These are phyloP conservation scores for Ciconia boyciana DNA, from an alignment of 2,113 vertebrate genomes.

Conservation along the genomic window DNA sequence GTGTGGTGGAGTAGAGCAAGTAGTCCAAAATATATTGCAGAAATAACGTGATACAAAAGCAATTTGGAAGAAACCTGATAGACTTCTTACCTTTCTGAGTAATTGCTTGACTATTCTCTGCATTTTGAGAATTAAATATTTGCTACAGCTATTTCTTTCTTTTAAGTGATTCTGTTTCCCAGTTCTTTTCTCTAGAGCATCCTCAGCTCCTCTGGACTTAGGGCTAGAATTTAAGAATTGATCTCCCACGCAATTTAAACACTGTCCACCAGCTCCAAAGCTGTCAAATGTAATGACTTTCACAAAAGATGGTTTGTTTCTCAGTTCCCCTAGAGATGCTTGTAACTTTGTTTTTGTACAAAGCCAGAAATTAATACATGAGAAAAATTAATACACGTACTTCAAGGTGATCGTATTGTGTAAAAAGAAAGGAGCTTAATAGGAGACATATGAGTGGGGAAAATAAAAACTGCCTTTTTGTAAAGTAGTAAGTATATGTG, in stretches of 20 bases:
- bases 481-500: background rate
- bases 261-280: background rate
- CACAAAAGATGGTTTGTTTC: background rate
- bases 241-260: background rate
- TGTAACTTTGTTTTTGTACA: background rate
- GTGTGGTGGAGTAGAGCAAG: background rate
- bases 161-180: background rate
- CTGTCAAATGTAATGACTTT: background rate
- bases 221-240: background rate
- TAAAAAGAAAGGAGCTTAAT: background rate
- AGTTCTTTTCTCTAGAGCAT: background rate
- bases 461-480: background rate
- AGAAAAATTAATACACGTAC: accelerated
- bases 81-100: background rate
- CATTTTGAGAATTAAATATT: background rate
- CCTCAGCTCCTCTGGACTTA: background rate
- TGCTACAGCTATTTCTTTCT: background rate
- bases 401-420: background rate
- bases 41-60: background rate
- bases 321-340: background rate
- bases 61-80: background rate
- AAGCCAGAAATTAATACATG: background rate
- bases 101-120: background rate
- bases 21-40: background rate
- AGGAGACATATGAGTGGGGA: background rate